phyloP scores from a whole-genome alignment of 2,888 invertebrate genomes.

The Minunthozetes semirufus region DNA sequence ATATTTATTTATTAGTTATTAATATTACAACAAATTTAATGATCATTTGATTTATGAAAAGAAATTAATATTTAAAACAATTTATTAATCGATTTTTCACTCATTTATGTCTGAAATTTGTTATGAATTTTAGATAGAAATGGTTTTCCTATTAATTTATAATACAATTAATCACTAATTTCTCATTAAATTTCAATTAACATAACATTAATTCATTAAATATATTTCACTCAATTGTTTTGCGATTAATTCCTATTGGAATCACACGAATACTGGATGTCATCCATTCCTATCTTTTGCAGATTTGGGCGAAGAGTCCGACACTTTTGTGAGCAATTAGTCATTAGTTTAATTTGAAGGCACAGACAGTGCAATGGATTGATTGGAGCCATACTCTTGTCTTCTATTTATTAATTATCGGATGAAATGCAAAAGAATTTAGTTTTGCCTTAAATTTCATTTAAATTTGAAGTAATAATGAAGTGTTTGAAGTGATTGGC shows the following conservation, averaged over 20 bases:
- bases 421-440: constrained; percentile 8
- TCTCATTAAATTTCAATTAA: not conserved
- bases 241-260: not conserved
- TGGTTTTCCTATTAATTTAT: not conserved
- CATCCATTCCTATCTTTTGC: not conserved
- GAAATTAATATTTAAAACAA: not conserved
- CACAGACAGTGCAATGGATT: constrained; percentile 24
- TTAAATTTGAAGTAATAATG: not conserved
- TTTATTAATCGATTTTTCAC: not conserved
- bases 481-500: not conserved
- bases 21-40: constrained; percentile 23
- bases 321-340: constrained; percentile 26
- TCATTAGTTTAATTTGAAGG: constrained; percentile 25
- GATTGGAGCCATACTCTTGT: not conserved
- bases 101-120: too few species aligned
- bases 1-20: constrained; percentile 27
- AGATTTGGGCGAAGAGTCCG: not conserved
- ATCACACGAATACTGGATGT: constrained; percentile 4
- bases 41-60: not conserved
- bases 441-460: not conserved
- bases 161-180: constrained; percentile 4
- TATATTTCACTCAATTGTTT: not conserved
- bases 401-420: not conserved
- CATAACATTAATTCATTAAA: not conserved
- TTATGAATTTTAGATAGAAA: too few species aligned